Conservation (phyloP, 2,797 vertebrate genomes). For the Sarcoramphus papa region DNA sequence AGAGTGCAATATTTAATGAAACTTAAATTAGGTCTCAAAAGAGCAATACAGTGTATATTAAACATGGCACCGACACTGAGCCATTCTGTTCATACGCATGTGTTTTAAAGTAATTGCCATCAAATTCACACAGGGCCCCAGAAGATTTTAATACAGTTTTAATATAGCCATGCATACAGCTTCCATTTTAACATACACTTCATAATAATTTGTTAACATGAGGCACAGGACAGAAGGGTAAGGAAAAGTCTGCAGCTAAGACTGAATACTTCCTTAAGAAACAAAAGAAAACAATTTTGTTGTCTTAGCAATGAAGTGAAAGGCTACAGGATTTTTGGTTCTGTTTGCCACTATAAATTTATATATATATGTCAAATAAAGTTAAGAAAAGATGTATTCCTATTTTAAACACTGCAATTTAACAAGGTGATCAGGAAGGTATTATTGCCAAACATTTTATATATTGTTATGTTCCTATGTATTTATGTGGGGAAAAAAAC, state of each 20-base stretch:
- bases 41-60: slow-evolving; percentile 22
- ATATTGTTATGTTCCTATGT: neutral
- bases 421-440: neutral
- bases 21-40: slow-evolving; percentile 54
- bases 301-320: neutral
- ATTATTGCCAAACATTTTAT: neutral
- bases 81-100: neutral
- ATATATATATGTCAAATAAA: neutral
- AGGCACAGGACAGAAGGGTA: neutral
- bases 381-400: neutral
- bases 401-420: neutral
- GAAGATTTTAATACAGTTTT: slow-evolving; percentile 3
- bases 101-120: slow-evolving; percentile 4
- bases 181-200: neutral
- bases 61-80: neutral
- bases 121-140: neutral
- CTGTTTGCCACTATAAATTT: neutral
- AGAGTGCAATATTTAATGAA: slow-evolving; percentile 40
- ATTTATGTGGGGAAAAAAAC: neutral
- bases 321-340: neutral
- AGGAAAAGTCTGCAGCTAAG: neutral
- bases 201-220: neutral
- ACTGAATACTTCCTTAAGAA: neutral
- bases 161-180: neutral
- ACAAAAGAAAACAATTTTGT: neutral